Base-by-base conservation (phyloP, 1,140 invertebrate genomes). In the Neomicropteryx cornuta region DNA sequence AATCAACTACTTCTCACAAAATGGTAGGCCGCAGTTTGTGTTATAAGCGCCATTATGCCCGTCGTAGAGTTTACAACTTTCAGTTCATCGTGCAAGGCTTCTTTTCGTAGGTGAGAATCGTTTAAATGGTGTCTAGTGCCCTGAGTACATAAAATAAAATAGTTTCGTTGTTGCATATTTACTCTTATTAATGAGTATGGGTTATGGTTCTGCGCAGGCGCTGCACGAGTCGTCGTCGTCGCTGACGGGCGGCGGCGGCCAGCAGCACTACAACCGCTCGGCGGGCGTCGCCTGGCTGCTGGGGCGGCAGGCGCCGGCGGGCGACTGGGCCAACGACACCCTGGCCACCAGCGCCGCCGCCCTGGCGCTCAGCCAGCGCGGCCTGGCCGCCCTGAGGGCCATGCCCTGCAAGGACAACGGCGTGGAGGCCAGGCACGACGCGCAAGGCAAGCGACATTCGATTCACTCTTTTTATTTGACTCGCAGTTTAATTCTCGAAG, bases 261-360 rank as follows among this genome's bases (percentile, higher is more conserved):
- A 73, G 69, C 62, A 64, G 42, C 63, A 68, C 43, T 88, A 84
- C 83, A 87, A 87, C 49, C 71, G 77, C 29, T 79, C 83, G 0
- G 76, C 79, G 1, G 83, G 84, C 2, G 66, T 81, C 4, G 60
- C 71, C 11, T 87, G 80, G 72, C 65, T 89, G 5, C 63, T 78
- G n/a, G 71, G 71, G 37, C 70, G 79, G 13, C 87, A 89, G 60
- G 69, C 72, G 17, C 55, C 71, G 1, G 81, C 87, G 48, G 86
- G 86, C 4, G 83, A 82, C 1, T 89, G 86, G 65, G 79, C 74
- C 13, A 76, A 78, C 40, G 71, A 84, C 4, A 73, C 76, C 0
- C 69, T 75, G 4, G 89, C 85, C 0, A 80, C 82, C 2, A 79
- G 83, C 44, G 81, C 81, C 4, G 71, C 87, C 3, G 62, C 88